A percentile compares a stretch with the other conserved stretches of the same genome.
These are phyloP conservation scores for Pteropus alecto DNA, from an alignment of 2,113 vertebrate genomes.

Conservation along the genomic window DNA sequence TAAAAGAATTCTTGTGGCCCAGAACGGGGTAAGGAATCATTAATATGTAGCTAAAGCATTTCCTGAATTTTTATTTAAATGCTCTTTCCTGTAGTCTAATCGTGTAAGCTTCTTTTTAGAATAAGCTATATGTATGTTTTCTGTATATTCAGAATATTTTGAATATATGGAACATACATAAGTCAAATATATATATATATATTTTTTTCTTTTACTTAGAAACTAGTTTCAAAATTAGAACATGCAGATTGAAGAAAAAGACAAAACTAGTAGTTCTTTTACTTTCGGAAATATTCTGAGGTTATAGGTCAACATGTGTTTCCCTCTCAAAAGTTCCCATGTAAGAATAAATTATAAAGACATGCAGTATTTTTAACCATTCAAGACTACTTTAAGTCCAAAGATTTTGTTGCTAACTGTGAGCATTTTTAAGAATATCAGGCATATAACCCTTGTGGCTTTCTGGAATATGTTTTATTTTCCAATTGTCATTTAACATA, in stretches of 20 bases:
- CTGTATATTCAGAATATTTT: not conserved
- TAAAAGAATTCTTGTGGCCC: not conserved
- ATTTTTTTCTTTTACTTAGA: not conserved
- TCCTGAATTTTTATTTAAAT: not conserved
- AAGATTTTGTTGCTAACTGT: not conserved
- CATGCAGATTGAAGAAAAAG: not conserved
- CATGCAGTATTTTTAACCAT: not conserved
- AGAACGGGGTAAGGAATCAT: not conserved
- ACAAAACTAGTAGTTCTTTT: not conserved
- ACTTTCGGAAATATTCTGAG: not conserved
- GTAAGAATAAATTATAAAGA: not conserved
- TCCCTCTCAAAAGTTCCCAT: not conserved
- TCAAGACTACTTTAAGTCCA: not conserved
- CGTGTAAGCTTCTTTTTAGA: not conserved
- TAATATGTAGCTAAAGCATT: not conserved
- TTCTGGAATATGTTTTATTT: not conserved
- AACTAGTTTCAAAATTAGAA: not conserved
- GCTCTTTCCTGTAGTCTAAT: not conserved
- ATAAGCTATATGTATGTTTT: not conserved
- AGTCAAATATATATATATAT: too few relatives aligned
- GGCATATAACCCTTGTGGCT: not conserved
- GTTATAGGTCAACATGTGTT: not conserved
- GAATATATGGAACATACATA: not conserved
- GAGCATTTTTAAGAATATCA: not conserved
- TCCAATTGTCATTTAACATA: not conserved